These are phyloP conservation scores for Acanthurus tractus DNA, from an alignment of 2,797 vertebrate species.

Conservation along the genomic window DNA sequence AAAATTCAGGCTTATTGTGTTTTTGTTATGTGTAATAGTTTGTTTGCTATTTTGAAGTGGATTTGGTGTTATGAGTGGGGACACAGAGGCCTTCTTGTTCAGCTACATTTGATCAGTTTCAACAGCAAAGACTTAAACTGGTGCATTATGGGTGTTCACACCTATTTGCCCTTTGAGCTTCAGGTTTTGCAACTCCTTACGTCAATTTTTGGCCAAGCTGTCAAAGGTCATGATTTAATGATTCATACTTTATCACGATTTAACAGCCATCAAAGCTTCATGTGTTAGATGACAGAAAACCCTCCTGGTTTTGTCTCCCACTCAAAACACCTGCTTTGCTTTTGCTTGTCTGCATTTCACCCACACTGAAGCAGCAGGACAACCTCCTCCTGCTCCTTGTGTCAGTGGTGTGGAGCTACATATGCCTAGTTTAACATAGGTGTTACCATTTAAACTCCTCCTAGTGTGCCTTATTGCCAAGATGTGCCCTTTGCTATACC, in stretches of 20 bases:
- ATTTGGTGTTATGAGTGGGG: conserved; percentile 70
- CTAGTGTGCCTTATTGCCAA: conserved; percentile 89
- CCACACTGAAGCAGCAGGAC: conserved; percentile 44
- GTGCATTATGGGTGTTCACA: not conserved
- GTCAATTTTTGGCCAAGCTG: conserved; percentile 25
- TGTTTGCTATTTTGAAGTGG: conserved; percentile 64
- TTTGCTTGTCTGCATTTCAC: conserved; percentile 65
- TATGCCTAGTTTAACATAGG: conserved; percentile 79
- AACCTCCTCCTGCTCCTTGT: conserved; percentile 31
- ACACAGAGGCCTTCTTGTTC: conserved; percentile 42
- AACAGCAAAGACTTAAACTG: conserved; percentile 34
- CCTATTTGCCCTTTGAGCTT: conserved; percentile 25
- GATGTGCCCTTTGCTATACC: conserved; percentile 83
- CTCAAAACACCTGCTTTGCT: conserved; percentile 61
- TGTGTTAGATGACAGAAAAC: conserved; percentile 7
- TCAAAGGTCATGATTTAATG: conserved; percentile 20
- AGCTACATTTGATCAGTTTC: conserved; percentile 46
- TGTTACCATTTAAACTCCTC: conserved; percentile 69
- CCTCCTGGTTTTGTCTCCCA: conserved; percentile 38
- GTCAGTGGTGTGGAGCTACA: conserved; percentile 65
- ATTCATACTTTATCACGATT: not conserved
- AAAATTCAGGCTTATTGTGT: conserved; percentile 63
- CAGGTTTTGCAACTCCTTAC: conserved; percentile 33
- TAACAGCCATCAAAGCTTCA: conserved; percentile 25
- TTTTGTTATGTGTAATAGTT: conserved; percentile 62